These are phyloP conservation scores for Lacerta viridis DNA, from an alignment of 2,797 vertebrate genomes.

Conservation along the genomic window DNA sequence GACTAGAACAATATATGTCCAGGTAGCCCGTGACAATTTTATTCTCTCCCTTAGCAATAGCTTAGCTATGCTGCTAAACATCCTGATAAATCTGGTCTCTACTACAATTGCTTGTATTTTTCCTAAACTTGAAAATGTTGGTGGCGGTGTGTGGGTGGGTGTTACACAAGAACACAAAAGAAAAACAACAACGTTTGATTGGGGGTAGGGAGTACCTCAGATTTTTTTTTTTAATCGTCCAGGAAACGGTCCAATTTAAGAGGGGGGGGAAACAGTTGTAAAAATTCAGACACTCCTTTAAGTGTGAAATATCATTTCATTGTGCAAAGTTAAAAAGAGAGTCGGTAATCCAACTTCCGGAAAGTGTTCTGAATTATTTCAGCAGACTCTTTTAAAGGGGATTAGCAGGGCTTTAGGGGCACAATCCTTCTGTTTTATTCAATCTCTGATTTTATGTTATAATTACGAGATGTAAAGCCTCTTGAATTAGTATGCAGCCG, in stretches of 20 bases:
- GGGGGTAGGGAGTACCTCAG: background rate
- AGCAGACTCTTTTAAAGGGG: conserved; percentile 97
- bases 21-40: background rate
- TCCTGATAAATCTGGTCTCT: background rate
- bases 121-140: background rate
- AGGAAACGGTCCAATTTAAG: conserved; percentile 68
- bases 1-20: background rate
- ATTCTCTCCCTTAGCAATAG: background rate
- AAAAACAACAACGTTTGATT: background rate
- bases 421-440: conserved; percentile 89
- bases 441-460: conserved; percentile 94
- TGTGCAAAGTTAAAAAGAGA: conserved; percentile 93
- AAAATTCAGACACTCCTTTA: conserved; percentile 86
- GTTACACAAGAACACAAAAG: background rate
- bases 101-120: background rate
- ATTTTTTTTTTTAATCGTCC: conserved; percentile 69
- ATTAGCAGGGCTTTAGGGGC: conserved; percentile 93
- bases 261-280: conserved; percentile 77
- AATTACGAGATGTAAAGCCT: conserved; percentile 93
- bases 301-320: conserved; percentile 99
- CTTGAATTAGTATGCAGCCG: conserved; percentile 88
- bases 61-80: background rate
- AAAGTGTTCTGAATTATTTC: conserved; percentile 98
- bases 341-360: conserved; percentile 98
- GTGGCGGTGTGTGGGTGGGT: no score